phyloP scores from a whole-genome alignment of 2,797 vertebrate species.

The Halcyon leucocephala region DNA sequence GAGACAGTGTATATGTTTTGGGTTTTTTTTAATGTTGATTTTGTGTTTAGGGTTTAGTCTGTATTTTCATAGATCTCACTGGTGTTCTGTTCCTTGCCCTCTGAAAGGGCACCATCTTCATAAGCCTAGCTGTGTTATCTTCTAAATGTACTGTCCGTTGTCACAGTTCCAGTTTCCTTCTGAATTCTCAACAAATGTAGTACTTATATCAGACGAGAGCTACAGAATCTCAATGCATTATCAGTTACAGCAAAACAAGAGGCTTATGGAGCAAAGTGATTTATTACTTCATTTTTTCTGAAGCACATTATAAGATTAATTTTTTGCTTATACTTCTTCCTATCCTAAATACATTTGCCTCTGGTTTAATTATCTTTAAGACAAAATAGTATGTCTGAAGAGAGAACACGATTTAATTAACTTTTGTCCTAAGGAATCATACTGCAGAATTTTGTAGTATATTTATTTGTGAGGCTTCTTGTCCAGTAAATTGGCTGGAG shows the following conservation, averaged over 20 bases:
- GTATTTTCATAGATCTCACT: not conserved
- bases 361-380: constrained; percentile 2
- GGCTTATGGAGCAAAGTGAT: not conserved
- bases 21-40: not conserved
- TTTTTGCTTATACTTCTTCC: not conserved
- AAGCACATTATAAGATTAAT: not conserved
- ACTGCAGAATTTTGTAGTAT: not conserved
- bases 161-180: not conserved
- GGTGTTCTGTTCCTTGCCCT: not conserved
- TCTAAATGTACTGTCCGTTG: not conserved
- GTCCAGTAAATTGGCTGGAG: not conserved
- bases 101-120: not conserved
- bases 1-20: not conserved
- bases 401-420: constrained; percentile 18
- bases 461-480: not conserved
- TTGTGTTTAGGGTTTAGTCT: not conserved
- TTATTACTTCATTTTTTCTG: not conserved
- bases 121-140: not conserved
- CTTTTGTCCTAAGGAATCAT: not conserved
- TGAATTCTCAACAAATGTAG: not conserved
- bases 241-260: not conserved
- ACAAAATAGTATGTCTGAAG: not conserved
- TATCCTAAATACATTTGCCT: not conserved
- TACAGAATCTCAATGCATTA: not conserved
- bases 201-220: not conserved